Conservation (phyloP, 23 tunicate species). For the Oikopleura vanhoeffeni region DNA sequence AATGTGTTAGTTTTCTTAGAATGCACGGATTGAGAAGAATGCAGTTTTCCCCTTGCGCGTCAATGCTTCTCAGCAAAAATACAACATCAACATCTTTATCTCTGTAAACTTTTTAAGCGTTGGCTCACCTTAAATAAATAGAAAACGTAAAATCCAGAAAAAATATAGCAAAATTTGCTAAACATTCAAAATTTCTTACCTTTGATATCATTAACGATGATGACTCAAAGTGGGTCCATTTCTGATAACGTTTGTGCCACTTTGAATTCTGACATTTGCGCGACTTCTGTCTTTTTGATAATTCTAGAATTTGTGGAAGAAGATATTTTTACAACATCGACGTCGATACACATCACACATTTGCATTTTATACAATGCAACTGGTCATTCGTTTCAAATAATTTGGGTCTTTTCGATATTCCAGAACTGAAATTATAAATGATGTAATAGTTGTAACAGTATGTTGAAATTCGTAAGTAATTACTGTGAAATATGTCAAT, state of each 20-base stretch:
- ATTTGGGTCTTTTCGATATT: constrained; percentile 65
- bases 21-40: no score
- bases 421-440: constrained; percentile 22
- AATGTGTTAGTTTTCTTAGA: no score
- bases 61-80: constrained; percentile 61
- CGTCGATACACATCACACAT: not conserved
- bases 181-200: no score
- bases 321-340: not conserved
- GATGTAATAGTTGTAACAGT: no score
- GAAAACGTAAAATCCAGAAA: not conserved
- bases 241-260: constrained; percentile 73
- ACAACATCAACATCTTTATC: constrained; percentile 78
- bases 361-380: constrained; percentile 69
- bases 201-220: constrained; percentile 36
- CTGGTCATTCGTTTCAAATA: constrained; percentile 77
- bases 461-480: no score
- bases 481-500: no score
- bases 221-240: constrained; percentile 55
- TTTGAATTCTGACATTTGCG: constrained; percentile 74
- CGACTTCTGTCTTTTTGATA: constrained; percentile 21
- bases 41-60: not conserved
- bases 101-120: constrained; percentile 49
- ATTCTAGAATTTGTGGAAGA: not conserved
- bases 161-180: no score
- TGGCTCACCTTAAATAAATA: constrained; percentile 28